A percentile compares a stretch with the other conserved stretches of the same genome.
Conservation (phyloP, 2,113 vertebrate species). For the Glaucomys volans region DNA sequence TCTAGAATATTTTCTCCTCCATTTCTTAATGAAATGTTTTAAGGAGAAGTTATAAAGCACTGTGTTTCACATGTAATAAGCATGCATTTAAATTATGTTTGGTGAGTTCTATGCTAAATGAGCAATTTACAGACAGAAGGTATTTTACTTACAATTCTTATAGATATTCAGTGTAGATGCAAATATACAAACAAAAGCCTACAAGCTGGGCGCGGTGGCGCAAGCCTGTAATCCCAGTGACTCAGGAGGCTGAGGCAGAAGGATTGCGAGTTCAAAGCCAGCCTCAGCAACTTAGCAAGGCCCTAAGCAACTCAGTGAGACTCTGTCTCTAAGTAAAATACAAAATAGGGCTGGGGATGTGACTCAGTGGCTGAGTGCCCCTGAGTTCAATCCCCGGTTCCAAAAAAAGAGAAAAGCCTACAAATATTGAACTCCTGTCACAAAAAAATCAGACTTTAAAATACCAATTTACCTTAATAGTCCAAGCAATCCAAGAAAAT, state of each 20-base stretch:
- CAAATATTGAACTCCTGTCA: conserved; percentile 44
- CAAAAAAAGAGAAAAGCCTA: too few species aligned
- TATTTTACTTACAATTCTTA: conserved; percentile 56
- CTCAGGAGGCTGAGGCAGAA: too few species aligned
- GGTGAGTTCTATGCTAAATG: conserved; percentile 31
- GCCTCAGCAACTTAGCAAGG: too few species aligned
- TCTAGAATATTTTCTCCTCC: not conserved
- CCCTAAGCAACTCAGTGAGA: too few species aligned
- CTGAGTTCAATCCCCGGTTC: too few species aligned
- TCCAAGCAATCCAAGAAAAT: conserved; percentile 65
- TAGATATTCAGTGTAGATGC: conserved; percentile 39
- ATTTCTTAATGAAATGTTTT: conserved; percentile 55
- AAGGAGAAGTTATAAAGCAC: conserved; percentile 31
- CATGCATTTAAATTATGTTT: conserved; percentile 47
- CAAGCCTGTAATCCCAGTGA: too few species aligned
- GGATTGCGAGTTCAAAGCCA: too few species aligned
- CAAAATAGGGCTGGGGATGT: too few species aligned
- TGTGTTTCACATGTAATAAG: not conserved
- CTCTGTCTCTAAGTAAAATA: too few species aligned
- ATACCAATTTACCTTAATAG: conserved; percentile 68
- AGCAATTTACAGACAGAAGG: conserved; percentile 51
- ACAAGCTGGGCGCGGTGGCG: too few species aligned
- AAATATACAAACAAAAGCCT: conserved; percentile 49
- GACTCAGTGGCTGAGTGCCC: too few species aligned
- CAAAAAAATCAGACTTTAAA: conserved; percentile 66